Percentiles rank a stretch among this genome's conserved stretches.
phyloP scores from a whole-genome alignment of 2,113 vertebrate genomes.

The Clarias gariepinus region DNA sequence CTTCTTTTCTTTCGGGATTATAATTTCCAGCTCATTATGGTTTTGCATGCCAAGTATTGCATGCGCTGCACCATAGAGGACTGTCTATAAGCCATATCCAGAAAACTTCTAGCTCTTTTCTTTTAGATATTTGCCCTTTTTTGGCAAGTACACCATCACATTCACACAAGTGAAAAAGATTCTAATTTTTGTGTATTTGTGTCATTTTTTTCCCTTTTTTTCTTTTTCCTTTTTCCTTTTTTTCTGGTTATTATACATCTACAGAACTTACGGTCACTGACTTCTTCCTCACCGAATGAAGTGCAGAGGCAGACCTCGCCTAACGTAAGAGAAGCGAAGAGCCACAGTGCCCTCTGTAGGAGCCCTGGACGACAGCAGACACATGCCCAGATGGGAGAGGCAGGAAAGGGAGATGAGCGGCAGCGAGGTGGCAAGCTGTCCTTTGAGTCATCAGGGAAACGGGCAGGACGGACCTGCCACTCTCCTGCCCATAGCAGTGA shows the following conservation, averaged over 20 bases:
- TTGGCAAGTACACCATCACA: slow-evolving; percentile 76
- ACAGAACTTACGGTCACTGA: slow-evolving; percentile 80
- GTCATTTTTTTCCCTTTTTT: slow-evolving; percentile 56
- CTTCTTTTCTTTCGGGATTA: slow-evolving; percentile 71
- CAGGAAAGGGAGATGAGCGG: slow-evolving; percentile 68
- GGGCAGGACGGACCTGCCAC: slow-evolving; percentile 72
- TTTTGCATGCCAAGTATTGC: slow-evolving; percentile 99
- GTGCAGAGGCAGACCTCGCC: slow-evolving; percentile 71
- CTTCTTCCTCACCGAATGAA: slow-evolving; percentile 71
- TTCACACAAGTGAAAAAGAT: slow-evolving; percentile 58
- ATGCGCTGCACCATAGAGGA: slow-evolving; percentile 99
- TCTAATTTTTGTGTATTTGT: slow-evolving; percentile 72
- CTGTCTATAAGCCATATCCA: slow-evolving; percentile 81
- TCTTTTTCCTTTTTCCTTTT: slow-evolving; percentile 60
- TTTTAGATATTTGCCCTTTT: slow-evolving; percentile 76
- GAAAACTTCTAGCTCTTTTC: slow-evolving; percentile 74
- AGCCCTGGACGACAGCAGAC: slow-evolving; percentile 64
- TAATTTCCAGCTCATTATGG: slow-evolving; percentile 79
- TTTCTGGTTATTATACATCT: slow-evolving; percentile 70
- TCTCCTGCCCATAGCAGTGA: slow-evolving; percentile 88
- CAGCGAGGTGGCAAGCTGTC: slow-evolving; percentile 68
- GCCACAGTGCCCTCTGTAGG: slow-evolving; percentile 62
- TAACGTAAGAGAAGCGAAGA: slow-evolving; percentile 66
- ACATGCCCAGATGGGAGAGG: slow-evolving; percentile 65
- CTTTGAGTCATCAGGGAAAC: slow-evolving; percentile 70